Evolutionary conservation across 2,113 vertebrate species (phyloP), one percentile per base, ranked within the genome.

Genomic region (Salminus brasiliensis): DNA sequence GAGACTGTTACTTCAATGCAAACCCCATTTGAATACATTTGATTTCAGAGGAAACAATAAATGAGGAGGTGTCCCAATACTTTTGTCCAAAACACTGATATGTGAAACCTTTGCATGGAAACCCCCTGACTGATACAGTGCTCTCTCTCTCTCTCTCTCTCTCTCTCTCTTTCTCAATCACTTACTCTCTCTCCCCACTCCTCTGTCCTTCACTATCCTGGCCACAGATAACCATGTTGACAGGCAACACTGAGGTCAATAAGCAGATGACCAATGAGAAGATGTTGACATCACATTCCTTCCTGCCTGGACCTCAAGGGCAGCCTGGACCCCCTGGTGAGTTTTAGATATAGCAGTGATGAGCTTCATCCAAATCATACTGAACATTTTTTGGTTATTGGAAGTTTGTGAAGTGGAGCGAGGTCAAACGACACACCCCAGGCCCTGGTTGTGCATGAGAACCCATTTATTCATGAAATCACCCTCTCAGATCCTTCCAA

Each of bases 271-370:
- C 93, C 30, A 94, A 88, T 5, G 93, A 97, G 85, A 98, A 98
- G 87, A 92, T 93, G 55, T 84, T 94, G 85, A 94, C 94, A 3
- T 93, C 95, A 25, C 93, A 94, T 0, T 72, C 95, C 25, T 96
- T 95, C 79, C 89, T 95, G 43, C 93, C 95, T 18, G 96, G 97
- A 1, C 95, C 96, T 39, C 93, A 94, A 29, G 97, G 97, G 57
- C 92, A 93, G 68, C 95, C 96, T 23, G 97, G 97, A 29, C 94
- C 93, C 47, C 93, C 95, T 79, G 97, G 97, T 98, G 90, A 95
- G 89, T 43, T 49, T 80, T 23, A 25, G 18, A 21, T 18, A 11
- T 9, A 45, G n/a, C n/a, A n/a, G n/a, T n/a, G n/a, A n/a, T n/a
- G n/a, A n/a, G n/a, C n/a, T n/a, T n/a, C n/a, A n/a, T n/a, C n/a